These are phyloP conservation scores for Podocnemis expansa DNA, from an alignment of 2,113 vertebrate genomes.

Conservation along the genomic window DNA sequence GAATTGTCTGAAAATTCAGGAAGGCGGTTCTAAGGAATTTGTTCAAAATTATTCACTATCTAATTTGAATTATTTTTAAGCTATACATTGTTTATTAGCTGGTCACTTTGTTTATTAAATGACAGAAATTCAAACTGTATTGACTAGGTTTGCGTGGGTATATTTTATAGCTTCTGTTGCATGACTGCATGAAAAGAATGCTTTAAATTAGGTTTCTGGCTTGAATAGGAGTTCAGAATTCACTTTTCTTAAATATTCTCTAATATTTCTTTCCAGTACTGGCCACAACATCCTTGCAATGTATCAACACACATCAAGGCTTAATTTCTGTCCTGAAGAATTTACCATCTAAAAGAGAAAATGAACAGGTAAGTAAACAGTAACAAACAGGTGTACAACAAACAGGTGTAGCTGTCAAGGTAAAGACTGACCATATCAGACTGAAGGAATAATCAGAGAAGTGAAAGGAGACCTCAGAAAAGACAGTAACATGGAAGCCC, in stretches of 20 bases:
- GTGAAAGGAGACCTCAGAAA: not conserved
- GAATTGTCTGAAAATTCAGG: not conserved
- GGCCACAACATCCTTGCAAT: not conserved
- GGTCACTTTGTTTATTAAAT: not conserved
- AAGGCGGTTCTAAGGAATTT: not conserved
- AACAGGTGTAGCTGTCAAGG: not conserved
- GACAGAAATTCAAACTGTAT: too few species aligned
- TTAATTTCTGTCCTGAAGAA: not conserved
- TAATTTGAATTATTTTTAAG: not conserved
- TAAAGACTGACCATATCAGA: too few species aligned
- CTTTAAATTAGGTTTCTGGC: not conserved
- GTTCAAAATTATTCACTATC: not conserved
- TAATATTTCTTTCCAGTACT: not conserved
- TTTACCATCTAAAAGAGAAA: not conserved
- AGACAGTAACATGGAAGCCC: not conserved
- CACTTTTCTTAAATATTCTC: not conserved
- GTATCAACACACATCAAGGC: not conserved
- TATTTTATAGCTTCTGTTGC: too few species aligned
- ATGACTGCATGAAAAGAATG: not conserved
- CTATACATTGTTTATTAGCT: not conserved
- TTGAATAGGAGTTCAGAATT: not conserved
- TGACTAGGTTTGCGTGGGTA: too few species aligned
- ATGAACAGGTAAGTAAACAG: not conserved
- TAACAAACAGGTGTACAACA: not conserved
- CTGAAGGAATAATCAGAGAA: accelerated